Evolutionary conservation across 2,113 vertebrate genomes (phyloP).

Genomic region (Aix galericulata): DNA sequence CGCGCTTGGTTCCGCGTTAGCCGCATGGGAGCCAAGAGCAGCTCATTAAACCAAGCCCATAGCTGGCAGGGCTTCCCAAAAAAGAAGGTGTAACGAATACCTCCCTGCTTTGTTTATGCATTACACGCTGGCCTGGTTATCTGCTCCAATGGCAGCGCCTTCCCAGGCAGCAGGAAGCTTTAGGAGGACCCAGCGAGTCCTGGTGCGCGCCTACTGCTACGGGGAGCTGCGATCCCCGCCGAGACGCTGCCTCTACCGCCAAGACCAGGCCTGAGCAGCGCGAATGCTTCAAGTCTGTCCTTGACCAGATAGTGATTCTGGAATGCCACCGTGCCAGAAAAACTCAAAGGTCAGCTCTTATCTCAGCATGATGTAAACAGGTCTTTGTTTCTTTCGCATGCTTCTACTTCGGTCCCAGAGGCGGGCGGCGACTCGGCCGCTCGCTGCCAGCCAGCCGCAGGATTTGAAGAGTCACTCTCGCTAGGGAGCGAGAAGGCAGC

Average conservation of each 20-base stretch:
- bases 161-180: neutral
- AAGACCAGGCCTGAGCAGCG: neutral
- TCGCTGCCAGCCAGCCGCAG: neutral
- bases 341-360: constrained; percentile 64
- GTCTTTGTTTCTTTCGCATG: neutral
- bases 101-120: constrained; percentile 59
- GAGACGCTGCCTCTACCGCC: neutral
- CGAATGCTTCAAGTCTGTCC: constrained; percentile 11
- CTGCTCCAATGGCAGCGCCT: neutral
- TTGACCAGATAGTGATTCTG: constrained; percentile 10
- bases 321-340: constrained; percentile 55
- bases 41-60: constrained; percentile 19
- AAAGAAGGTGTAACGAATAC: neutral
- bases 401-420: neutral
- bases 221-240: neutral
- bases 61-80: constrained; percentile 20
- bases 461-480: accelerated
- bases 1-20: neutral
- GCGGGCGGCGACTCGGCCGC: neutral
- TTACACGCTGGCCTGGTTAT: neutral
- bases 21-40: neutral
- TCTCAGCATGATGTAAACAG: constrained; percentile 21
- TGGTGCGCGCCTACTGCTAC: accelerated
- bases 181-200: neutral
- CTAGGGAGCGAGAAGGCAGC: neutral